Conservation (phyloP, 2,113 vertebrate genomes). For the Petrocephalus microphthalmus region DNA sequence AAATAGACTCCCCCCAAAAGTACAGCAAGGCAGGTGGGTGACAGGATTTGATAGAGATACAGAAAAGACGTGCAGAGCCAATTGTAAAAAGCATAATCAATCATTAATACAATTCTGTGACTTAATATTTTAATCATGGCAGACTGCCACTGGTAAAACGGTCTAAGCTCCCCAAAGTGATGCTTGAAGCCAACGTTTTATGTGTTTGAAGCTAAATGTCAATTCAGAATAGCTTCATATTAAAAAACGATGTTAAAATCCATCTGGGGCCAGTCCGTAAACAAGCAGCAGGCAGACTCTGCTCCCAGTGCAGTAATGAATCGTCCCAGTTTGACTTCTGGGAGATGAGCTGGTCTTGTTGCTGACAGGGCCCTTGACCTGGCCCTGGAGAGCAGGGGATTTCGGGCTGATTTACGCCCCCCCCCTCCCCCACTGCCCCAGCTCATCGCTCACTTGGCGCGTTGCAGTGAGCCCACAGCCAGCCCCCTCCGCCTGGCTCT, state of each 20-base stretch:
- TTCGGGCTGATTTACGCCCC: background rate
- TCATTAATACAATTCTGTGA: conserved; percentile 6
- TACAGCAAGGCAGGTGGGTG: background rate
- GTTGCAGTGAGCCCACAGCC: background rate
- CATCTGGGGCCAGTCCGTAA: background rate
- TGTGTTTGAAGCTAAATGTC: background rate
- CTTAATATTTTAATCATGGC: background rate
- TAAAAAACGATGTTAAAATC: background rate
- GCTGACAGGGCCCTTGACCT: conserved; percentile 44
- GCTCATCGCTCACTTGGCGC: background rate
- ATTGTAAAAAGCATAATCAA: background rate
- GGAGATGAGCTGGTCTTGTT: conserved; percentile 34
- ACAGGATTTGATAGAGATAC: background rate
- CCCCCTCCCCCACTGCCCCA: no score
- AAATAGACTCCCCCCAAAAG: background rate
- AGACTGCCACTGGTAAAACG: background rate
- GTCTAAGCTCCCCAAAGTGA: background rate
- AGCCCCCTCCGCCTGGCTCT: background rate
- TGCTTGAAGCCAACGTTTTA: background rate
- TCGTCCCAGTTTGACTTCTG: conserved; percentile 34
- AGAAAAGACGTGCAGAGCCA: background rate
- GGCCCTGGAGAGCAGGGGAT: background rate
- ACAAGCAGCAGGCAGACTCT: background rate
- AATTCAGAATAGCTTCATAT: background rate
- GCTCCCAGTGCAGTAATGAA: conserved; percentile 26